phyloP scores from a whole-genome alignment of 2,888 invertebrate genomes.

The Amphimallon solstitiale region DNA sequence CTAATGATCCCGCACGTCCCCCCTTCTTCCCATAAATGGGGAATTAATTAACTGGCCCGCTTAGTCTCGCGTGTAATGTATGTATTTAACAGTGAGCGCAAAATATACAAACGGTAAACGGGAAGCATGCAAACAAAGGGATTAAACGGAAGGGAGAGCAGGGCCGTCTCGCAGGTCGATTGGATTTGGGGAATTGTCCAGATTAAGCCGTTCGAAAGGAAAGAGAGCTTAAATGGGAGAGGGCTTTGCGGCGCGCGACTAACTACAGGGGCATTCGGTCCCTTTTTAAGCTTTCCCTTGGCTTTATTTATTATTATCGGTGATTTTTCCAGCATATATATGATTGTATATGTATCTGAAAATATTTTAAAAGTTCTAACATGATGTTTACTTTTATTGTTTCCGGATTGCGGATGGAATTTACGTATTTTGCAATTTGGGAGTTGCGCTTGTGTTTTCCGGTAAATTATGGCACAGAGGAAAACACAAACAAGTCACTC shows the following conservation, averaged over 20 bases:
- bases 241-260: conserved; percentile 45
- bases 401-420: no score
- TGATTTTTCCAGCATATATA: conserved; percentile 3
- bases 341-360: background rate
- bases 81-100: no score
- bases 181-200: conserved; percentile 47
- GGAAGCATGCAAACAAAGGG: background rate
- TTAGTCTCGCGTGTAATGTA: no score
- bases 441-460: no score
- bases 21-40: no score
- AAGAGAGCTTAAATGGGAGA: conserved; percentile 43
- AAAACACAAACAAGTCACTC: no score
- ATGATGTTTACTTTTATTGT: background rate
- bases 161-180: conserved; percentile 45
- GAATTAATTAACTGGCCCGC: no score
- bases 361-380: conserved; percentile 1
- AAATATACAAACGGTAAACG: no score
- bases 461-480: no score
- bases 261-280: conserved; percentile 40
- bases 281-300: conserved; percentile 41
- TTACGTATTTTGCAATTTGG: no score
- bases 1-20: background rate
- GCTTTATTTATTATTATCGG: conserved; percentile 29
- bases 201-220: conserved; percentile 49
- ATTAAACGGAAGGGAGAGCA: background rate